These are phyloP conservation scores for Hippocampus comes DNA, from an alignment of 2,113 vertebrate genomes.

Conservation along the genomic window DNA sequence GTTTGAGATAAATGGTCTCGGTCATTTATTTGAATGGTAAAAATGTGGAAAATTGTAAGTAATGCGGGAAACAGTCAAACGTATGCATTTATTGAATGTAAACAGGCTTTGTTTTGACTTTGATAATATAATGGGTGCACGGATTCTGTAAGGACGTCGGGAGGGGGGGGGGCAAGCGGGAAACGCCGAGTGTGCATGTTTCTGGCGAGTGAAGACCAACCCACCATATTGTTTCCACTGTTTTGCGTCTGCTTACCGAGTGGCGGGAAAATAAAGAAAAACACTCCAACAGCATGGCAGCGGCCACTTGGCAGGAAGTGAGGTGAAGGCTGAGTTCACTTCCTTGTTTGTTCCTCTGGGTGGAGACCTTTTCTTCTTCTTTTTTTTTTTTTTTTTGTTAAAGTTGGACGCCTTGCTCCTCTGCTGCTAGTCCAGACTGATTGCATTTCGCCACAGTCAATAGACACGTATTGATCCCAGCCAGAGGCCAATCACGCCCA, in stretches of 20 bases:
- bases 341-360: slow-evolving; percentile 5
- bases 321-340: slow-evolving; percentile 3
- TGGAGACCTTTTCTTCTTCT: not conserved
- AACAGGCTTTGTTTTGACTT: not conserved
- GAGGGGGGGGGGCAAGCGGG: not conserved
- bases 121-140: not conserved
- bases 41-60: not conserved
- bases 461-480: slow-evolving; percentile 3
- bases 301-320: not conserved
- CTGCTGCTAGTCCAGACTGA: not conserved
- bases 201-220: not conserved
- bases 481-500: not conserved
- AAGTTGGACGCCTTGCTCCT: not conserved
- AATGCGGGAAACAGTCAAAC: not conserved
- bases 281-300: not conserved
- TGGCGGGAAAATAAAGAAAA: not conserved
- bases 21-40: not conserved
- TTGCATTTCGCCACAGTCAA: not conserved
- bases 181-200: not conserved
- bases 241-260: not conserved
- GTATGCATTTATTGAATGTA: not conserved
- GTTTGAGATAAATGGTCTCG: not conserved
- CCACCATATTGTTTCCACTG: not conserved
- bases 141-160: not conserved
- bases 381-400: not conserved